A percentile compares a stretch with the other conserved stretches of the same genome.
Conservation (phyloP, 2,113 vertebrate genomes). For the Piaya cayana region DNA sequence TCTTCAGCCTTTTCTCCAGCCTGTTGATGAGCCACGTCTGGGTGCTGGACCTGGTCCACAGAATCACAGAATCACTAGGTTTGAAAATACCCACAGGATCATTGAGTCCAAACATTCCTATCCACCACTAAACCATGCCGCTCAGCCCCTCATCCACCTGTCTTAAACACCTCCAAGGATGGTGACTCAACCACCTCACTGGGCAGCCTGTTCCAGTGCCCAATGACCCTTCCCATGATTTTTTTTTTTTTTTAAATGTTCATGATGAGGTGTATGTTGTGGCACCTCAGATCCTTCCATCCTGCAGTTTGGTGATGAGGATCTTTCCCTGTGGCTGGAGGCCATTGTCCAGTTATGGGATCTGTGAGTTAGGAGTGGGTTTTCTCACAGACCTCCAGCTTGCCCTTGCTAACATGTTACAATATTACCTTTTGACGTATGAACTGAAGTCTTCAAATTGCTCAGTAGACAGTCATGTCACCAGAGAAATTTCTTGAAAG, state of each 20-base stretch:
- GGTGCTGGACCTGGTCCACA: neutral
- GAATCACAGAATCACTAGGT: too few relatives aligned
- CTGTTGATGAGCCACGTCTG: neutral
- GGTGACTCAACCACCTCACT: too few relatives aligned
- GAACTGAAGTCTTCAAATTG: neutral
- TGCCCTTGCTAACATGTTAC: neutral
- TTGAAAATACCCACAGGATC: too few relatives aligned
- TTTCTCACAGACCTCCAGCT: neutral
- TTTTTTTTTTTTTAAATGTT: too few relatives aligned
- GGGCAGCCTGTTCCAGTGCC: too few relatives aligned
- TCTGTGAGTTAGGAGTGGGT: neutral
- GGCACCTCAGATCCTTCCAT: neutral
- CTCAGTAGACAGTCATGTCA: accelerated
- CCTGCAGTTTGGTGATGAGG: neutral
- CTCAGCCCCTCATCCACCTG: too few relatives aligned
- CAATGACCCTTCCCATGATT: too few relatives aligned
- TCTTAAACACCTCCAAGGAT: too few relatives aligned
- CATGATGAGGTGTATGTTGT: neutral
- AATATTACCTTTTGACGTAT: neutral
- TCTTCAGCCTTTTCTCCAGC: neutral
- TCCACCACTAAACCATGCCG: too few relatives aligned
- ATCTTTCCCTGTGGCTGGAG: neutral
- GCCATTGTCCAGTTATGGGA: neutral
- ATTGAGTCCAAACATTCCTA: too few relatives aligned
- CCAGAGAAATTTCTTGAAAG: neutral